phyloP scores from a whole-genome alignment of 2,113 vertebrate species.

The Lepus timidus region DNA sequence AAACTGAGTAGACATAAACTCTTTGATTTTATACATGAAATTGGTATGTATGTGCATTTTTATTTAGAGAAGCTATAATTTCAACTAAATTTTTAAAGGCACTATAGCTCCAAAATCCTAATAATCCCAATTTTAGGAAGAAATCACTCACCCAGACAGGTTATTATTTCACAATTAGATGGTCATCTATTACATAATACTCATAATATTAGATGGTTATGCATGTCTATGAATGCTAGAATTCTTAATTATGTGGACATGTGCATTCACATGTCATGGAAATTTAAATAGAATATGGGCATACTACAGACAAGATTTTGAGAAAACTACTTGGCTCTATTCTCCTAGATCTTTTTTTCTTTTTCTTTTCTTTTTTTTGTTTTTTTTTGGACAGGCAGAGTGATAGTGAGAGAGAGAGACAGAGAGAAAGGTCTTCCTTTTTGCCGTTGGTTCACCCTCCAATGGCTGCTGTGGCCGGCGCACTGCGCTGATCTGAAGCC shows the following conservation, averaged over 20 bases:
- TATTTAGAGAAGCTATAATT: neutral
- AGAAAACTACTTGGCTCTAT: neutral
- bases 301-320: neutral
- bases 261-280: neutral
- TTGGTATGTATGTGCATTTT: neutral
- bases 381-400: too few species aligned
- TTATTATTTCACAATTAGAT: slow-evolving; percentile 23
- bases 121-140: slow-evolving; percentile 22
- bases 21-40: neutral
- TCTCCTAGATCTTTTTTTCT: too few species aligned
- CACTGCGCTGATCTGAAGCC: too few species aligned
- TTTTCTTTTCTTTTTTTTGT: too few species aligned
- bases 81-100: neutral
- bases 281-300: neutral
- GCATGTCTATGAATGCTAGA: neutral
- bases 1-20: neutral
- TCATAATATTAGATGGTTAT: neutral
- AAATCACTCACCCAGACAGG: neutral
- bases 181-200: too few species aligned
- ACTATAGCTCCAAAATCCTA: slow-evolving; percentile 1
- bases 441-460: too few species aligned
- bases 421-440: too few species aligned
- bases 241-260: neutral
- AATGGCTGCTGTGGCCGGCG: too few species aligned
- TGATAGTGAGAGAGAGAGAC: too few species aligned